Conservation (phyloP, 1,140 invertebrate genomes). For the Drosophila funebris region DNA sequence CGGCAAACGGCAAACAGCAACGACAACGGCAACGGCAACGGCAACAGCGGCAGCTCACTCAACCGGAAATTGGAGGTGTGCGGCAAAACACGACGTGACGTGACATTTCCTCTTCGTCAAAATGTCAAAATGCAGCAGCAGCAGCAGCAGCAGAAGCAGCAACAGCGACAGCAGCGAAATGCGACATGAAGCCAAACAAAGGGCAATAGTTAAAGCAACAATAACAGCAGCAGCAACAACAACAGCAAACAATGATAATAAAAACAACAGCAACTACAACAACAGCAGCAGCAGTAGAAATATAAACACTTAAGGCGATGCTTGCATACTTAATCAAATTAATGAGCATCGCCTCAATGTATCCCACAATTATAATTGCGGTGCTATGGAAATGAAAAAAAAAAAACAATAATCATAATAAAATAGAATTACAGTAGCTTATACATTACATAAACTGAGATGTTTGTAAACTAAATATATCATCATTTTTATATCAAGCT, state of each 20-base stretch:
- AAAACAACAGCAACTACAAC: not conserved
- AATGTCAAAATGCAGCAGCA: slow-evolving; percentile 79
- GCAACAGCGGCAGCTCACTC: slow-evolving; percentile 68
- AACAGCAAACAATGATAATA: not conserved
- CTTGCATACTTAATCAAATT: slow-evolving; percentile 16
- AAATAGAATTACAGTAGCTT: not conserved
- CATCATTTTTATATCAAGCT: too few species aligned
- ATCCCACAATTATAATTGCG: not conserved
- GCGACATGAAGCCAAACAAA: slow-evolving; percentile 25
- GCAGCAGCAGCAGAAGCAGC: slow-evolving; percentile 38
- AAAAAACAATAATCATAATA: not conserved
- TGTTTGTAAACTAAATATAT: too few species aligned
- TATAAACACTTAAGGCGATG: slow-evolving; percentile 9
- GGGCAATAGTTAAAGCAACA: slow-evolving; percentile 21
- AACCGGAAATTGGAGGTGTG: slow-evolving; percentile 84
- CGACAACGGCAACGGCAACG: slow-evolving; percentile 13
- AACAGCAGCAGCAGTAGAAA: not conserved
- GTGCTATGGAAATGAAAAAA: not conserved
- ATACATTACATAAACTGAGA: too few species aligned
- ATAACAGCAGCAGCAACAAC: not conserved
- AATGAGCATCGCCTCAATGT: slow-evolving; percentile 19
- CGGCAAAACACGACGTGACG: slow-evolving; percentile 84
- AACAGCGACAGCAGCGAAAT: slow-evolving; percentile 30
- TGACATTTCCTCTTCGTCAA: slow-evolving; percentile 84
- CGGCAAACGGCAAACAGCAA: slow-evolving; percentile 2